These are phyloP conservation scores for Aphelocoma californica DNA, from an alignment of 2,797 vertebrate genomes.

Conservation along the genomic window DNA sequence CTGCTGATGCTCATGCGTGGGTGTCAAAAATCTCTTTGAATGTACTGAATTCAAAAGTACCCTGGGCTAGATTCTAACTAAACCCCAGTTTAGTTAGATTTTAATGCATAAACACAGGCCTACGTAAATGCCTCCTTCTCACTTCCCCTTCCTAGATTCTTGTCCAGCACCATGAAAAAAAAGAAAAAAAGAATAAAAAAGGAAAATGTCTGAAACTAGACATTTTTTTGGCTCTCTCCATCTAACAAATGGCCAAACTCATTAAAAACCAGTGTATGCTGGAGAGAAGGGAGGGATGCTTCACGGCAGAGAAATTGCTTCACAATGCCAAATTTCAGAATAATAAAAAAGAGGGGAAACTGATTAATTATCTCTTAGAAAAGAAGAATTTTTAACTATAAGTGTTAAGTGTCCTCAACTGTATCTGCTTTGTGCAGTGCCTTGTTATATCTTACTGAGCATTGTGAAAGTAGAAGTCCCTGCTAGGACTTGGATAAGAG, in stretches of 20 bases:
- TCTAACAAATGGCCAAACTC: constrained; percentile 36
- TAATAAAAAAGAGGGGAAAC: not conserved
- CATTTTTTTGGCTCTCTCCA: constrained; percentile 9
- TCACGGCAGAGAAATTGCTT: not conserved
- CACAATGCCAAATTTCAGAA: not conserved
- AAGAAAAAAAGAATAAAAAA: not conserved
- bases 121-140: not conserved
- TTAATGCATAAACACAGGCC: not conserved
- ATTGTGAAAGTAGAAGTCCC: not conserved
- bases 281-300: not conserved
- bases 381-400: not conserved
- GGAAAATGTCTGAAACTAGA: not conserved
- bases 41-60: not conserved
- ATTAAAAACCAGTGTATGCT: not conserved
- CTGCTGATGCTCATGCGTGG: not conserved
- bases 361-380: constrained; percentile 9
- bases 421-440: not conserved
- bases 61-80: not conserved
- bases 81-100: not conserved
- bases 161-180: rapidly evolving
- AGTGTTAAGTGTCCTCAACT: not conserved
- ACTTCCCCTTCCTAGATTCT: not conserved
- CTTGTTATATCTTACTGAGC: not conserved
- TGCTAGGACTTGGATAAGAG: not conserved
- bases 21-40: not conserved